A percentile compares a stretch with the other conserved stretches of the same genome.
phyloP scores from a whole-genome alignment of 1,140 invertebrate genomes.

The Saccostrea echinata region DNA sequence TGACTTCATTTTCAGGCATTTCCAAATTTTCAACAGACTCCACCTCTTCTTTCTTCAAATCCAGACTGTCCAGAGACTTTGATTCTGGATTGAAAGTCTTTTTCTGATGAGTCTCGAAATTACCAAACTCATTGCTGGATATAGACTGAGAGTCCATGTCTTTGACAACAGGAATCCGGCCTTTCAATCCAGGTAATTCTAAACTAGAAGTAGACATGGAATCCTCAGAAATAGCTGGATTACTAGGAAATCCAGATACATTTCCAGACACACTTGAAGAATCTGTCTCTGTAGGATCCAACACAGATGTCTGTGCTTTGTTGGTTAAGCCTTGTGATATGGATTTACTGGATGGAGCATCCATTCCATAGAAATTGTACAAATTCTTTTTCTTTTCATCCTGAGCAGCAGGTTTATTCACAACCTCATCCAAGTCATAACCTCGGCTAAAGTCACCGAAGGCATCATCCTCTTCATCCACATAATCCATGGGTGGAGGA shows the following conservation, averaged over 20 bases:
- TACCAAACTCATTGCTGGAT: conserved; percentile 80
- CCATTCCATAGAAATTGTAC: conserved; percentile 52
- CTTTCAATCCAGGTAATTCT: conserved; percentile 67
- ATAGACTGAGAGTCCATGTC: conserved; percentile 77
- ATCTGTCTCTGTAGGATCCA: conserved; percentile 18
- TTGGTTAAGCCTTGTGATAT: no score
- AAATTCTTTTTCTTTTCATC: conserved; percentile 47
- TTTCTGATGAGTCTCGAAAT: conserved; percentile 67
- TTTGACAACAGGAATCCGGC: conserved; percentile 53
- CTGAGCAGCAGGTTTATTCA: conserved; percentile 1
- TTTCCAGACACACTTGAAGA: conserved; percentile 41
- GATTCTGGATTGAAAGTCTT: conserved; percentile 61
- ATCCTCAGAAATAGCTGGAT: conserved; percentile 62
- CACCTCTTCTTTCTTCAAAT: conserved; percentile 36
- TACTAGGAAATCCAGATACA: conserved; percentile 7
- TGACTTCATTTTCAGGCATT: conserved; percentile 21
- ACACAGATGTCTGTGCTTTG: background rate
- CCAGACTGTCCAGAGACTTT: conserved; percentile 64
- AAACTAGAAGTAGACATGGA: conserved; percentile 76
- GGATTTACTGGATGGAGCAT: background rate
- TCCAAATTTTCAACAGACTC: conserved; percentile 29
- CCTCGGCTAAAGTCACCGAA: conserved; percentile 83
- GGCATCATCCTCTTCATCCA: conserved; percentile 76
- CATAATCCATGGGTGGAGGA: conserved; percentile 63
- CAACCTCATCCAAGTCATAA: conserved; percentile 59